Conservation (phyloP, 1,140 invertebrate genomes). For the Hyles euphorbiae region DNA sequence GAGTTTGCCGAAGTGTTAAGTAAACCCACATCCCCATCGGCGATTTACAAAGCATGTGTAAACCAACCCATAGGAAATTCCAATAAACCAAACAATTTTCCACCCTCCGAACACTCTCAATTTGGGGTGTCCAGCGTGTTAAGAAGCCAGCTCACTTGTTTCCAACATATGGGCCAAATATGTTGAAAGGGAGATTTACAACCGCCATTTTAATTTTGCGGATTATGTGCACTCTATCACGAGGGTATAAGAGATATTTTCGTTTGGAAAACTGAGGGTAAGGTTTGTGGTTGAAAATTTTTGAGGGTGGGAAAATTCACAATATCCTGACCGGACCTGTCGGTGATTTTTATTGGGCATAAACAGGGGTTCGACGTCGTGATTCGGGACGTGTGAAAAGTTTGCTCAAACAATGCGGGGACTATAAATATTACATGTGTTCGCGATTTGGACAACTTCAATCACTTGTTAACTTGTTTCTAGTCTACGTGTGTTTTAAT, state of each 20-base stretch:
- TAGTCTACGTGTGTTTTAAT: no score
- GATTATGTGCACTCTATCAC: conserved; percentile 11
- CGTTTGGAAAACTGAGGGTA: conserved; percentile 1
- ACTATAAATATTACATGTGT: conserved; percentile 28
- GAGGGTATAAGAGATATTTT: conserved; percentile 21
- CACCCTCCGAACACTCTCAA: conserved; percentile 48
- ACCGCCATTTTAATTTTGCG: conserved; percentile 9
- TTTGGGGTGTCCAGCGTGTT: conserved; percentile 63
- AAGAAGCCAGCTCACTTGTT: conserved; percentile 63
- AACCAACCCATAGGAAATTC: conserved; percentile 60
- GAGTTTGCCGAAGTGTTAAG: no score
- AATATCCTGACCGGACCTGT: conserved; percentile 61
- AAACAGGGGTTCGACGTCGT: conserved; percentile 43
- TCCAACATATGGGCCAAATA: conserved; percentile 62
- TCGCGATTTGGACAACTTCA: conserved; percentile 13
- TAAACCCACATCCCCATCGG: conserved; percentile 1
- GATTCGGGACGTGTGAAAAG: conserved; percentile 42
- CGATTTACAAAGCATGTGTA: conserved; percentile 30
- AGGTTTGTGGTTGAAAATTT: conserved; percentile 36
- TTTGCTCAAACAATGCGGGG: conserved; percentile 49
- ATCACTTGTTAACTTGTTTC: no score
- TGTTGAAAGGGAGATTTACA: conserved; percentile 35
- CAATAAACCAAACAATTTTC: conserved; percentile 58
- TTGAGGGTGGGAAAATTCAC: conserved; percentile 56
- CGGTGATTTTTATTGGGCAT: conserved; percentile 64